Percentiles rank a stretch among this genome's conserved stretches.
These are phyloP conservation scores for Orthosia incerta DNA, from an alignment of 2,888 invertebrate species.

Conservation along the genomic window DNA sequence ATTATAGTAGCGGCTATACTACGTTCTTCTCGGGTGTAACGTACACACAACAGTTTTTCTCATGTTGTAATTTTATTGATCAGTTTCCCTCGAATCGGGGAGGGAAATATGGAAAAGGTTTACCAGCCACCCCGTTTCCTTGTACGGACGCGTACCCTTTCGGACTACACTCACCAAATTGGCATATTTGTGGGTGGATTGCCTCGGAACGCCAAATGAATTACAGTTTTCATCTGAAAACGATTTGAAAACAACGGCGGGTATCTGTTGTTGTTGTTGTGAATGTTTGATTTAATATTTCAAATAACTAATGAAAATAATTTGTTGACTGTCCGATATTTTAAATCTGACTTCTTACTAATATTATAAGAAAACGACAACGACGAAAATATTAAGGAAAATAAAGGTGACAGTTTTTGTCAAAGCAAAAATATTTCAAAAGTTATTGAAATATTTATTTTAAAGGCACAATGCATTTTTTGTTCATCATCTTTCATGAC, in stretches of 20 bases:
- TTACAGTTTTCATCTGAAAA: slow-evolving; percentile 21
- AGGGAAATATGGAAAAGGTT: slow-evolving; percentile 16
- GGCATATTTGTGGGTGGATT: slow-evolving; percentile 30
- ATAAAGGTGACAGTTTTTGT: slow-evolving; percentile 7
- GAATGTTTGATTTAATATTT: neutral
- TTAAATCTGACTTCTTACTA: no score
- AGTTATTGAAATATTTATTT: slow-evolving; percentile 9
- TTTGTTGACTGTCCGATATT: no score
- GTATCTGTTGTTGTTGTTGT: neutral
- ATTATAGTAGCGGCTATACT: no score
- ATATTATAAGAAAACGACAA: no score
- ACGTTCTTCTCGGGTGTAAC: neutral
- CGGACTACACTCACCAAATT: slow-evolving; percentile 30
- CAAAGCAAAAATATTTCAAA: neutral
- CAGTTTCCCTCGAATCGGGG: slow-evolving; percentile 4
- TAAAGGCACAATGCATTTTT: slow-evolving; percentile 21
- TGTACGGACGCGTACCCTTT: slow-evolving; percentile 12
- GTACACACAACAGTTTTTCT: slow-evolving; percentile 2
- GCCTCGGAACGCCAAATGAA: slow-evolving; percentile 1
- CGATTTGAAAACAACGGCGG: neutral
- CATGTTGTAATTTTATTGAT: slow-evolving; percentile 31
- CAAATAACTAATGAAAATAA: neutral
- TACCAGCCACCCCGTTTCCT: slow-evolving; percentile 13
- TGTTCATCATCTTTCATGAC: neutral
- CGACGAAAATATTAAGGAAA: neutral